Conservation (phyloP, 2,797 vertebrate genomes). For the Sebastes hopkinsi region DNA sequence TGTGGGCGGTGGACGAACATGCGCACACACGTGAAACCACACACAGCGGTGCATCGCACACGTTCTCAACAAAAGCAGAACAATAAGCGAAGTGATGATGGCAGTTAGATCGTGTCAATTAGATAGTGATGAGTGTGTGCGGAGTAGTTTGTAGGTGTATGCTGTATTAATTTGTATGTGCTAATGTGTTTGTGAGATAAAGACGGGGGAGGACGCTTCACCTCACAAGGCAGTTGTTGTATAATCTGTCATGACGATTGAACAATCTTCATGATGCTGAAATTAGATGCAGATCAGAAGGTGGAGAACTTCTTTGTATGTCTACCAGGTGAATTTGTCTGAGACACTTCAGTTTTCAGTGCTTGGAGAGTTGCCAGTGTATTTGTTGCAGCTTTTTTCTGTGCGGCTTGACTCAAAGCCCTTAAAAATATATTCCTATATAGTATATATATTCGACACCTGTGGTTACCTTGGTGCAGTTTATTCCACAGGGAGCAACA, state of each 20-base stretch:
- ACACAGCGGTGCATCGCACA: not conserved
- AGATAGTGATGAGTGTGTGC: conserved; percentile 20
- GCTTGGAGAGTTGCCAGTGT: not conserved
- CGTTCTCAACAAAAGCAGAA: conserved; percentile 27
- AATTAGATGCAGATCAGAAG: not conserved
- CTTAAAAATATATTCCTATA: not conserved
- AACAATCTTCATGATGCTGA: not conserved
- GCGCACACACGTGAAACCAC: conserved; percentile 10
- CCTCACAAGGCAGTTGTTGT: not conserved
- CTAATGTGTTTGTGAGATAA: conserved; percentile 10
- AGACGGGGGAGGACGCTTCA: not conserved
- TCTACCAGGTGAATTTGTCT: not conserved
- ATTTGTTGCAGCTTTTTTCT: not conserved
- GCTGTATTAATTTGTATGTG: conserved; percentile 26
- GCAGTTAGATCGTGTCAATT: conserved; percentile 11
- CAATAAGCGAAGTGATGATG: conserved; percentile 51
- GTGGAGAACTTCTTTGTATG: not conserved
- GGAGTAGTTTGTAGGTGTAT: conserved; percentile 14
- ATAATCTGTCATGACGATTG: not conserved
- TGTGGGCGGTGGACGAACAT: conserved; percentile 25
- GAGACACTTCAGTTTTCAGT: not conserved
- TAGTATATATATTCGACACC: too few species aligned
- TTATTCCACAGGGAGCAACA: not conserved
- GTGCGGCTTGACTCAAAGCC: not conserved
- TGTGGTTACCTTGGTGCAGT: not conserved